Conservation (phyloP, 2,888 invertebrate genomes). For the Callinectes sapidus region DNA sequence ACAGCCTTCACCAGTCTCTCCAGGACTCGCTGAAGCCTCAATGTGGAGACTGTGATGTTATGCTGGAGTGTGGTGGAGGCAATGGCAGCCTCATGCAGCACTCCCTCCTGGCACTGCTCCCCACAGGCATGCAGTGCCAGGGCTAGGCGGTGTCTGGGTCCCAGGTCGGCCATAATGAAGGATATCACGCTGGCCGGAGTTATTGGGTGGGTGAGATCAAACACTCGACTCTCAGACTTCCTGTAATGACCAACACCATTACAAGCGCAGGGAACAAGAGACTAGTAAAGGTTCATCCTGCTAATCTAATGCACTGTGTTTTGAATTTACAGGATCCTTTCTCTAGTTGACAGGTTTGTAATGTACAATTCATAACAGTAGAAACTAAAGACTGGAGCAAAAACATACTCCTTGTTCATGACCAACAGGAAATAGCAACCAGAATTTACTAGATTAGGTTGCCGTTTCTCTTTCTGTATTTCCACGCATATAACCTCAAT, state of each 20-base stretch:
- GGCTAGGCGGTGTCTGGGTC: constrained; percentile 52
- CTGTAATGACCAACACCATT: constrained; percentile 36
- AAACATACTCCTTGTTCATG: not conserved
- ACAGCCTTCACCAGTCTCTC: constrained; percentile 35
- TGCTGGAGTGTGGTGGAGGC: constrained; percentile 55
- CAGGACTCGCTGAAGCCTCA: constrained; percentile 42
- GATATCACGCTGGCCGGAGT: constrained; percentile 61
- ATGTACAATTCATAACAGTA: not conserved
- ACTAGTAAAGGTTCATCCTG: not conserved
- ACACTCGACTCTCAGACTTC: constrained; percentile 61
- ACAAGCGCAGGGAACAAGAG: not conserved
- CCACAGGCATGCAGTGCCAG: constrained; percentile 52
- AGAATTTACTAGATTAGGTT: not conserved
- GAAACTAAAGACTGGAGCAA: not conserved
- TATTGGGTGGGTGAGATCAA: constrained; percentile 53
- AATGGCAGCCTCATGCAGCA: constrained; percentile 52
- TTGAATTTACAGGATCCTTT: not conserved
- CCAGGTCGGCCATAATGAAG: constrained; percentile 57
- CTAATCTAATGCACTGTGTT: not conserved
- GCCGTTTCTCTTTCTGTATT: not conserved
- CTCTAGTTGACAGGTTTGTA: not conserved
- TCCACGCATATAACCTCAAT: not conserved
- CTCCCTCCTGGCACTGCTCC: constrained; percentile 50
- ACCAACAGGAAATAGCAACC: not conserved
- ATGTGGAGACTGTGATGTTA: constrained; percentile 37